Base-by-base conservation (phyloP, 2,888 invertebrate genomes). In the Cybosia mesomella region DNA sequence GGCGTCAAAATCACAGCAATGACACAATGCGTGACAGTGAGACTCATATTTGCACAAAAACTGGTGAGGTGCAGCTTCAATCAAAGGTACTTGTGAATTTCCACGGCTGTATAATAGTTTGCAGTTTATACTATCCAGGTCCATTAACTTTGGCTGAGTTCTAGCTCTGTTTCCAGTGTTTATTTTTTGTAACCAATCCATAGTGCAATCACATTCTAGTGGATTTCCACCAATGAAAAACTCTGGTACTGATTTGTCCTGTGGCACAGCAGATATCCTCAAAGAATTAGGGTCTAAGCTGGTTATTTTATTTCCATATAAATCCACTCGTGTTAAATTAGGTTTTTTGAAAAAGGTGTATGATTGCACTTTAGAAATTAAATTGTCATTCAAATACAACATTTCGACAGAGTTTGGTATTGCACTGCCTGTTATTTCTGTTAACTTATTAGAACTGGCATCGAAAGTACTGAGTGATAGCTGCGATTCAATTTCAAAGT, bases 1-100 rank as follows among this genome's bases (percentile, higher is more conserved):
- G 49, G 98, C 98, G 85, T 98, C 98, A 87, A 98, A 98, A 89
- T 98, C 98, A 90, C 98, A 98, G 87, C 98, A 98, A 86, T 98
- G 97, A 87, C 98, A 98, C 74, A 97, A 92, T 8, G 98, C 97
- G 88, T 98, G 98, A 90, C 98, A 98, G 86, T 98, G 97, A 74
- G 97, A 96, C 74, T 97, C 97, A 89, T 98, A 98, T 87, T 97
- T 97, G 91, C 98, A 98, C 79, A 98, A 95, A 91, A 98, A 98
- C 91, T 98, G 97, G 85, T 97, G 97, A 55, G 97, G 96, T 15
- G 97, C 96, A 21, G 97, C 97, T 90, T 97, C 97, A 70, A 97
- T 96, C 74, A 98, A 92, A 54, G 97, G 97, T 60, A 98, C 96
- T 87, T 96, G 96, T 53, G 96, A 95, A 76, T 96, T 96, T 73